These are phyloP conservation scores for Triplophysa rosa DNA, from an alignment of 2,113 vertebrate genomes.

Conservation along the genomic window DNA sequence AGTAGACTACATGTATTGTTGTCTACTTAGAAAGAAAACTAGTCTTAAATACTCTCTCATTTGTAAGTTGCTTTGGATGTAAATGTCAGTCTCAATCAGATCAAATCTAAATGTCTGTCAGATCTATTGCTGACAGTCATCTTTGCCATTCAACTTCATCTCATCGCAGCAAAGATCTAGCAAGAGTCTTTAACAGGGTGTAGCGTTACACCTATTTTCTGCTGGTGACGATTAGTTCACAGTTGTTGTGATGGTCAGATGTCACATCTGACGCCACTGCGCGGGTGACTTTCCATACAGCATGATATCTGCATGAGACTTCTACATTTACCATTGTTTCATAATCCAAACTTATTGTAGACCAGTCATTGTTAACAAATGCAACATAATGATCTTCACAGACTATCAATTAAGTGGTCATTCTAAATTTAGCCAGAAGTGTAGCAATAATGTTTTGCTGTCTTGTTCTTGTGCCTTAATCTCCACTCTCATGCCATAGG, in stretches of 20 bases:
- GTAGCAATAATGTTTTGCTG: constrained; percentile 11
- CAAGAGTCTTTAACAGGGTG: constrained; percentile 52
- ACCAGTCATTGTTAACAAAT: background rate
- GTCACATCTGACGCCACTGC: constrained; percentile 39
- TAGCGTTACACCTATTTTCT: constrained; percentile 77
- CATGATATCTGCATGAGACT: background rate
- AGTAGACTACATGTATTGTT: too few relatives aligned
- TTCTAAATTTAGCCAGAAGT: constrained; percentile 7
- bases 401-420: background rate
- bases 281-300: constrained; percentile 47
- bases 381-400: background rate
- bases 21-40: too few relatives aligned
- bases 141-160: constrained; percentile 41
- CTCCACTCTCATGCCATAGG: constrained; percentile 16
- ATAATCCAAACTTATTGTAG: background rate
- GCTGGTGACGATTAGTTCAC: constrained; percentile 67
- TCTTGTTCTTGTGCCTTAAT: constrained; percentile 1
- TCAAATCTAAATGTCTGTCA: too few relatives aligned
- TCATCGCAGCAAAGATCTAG: constrained; percentile 51
- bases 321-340: background rate
- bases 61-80: too few relatives aligned
- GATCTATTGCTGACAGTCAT: constrained; percentile 3
- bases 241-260: constrained; percentile 61
- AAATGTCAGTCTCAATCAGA: too few relatives aligned
- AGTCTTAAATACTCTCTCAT: too few relatives aligned